Base-by-base conservation (phyloP, 2,113 vertebrate species). In the Speoplatyrhinus poulsoni region DNA sequence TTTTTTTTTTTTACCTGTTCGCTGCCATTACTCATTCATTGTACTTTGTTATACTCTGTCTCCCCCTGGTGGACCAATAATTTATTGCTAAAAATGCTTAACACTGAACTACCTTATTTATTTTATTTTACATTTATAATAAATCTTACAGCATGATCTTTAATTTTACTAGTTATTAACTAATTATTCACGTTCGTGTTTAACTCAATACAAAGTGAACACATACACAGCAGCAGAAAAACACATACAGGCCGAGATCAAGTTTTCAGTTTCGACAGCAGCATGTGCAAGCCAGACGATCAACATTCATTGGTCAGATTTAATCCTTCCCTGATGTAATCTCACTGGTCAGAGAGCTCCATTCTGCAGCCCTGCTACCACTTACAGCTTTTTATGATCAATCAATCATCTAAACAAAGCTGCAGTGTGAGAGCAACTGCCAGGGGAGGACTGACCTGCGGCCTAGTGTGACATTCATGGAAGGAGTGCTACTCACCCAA, bases 401-500 rank as follows among this genome's bases (percentile, higher is more conserved):
- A 92, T 92, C 91, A 85, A 89, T 93, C 91, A 91, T 70, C 61
- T 71, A 73, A 75, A 76, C 76, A 83, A 87, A 90, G 87, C 85
- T 68, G 36, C 66, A 75, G 73, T 66, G 70, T 74, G 69, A 69
- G 75, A 80, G 81, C 64, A 75, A 76, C 79, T 76, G 87, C 76
- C 82, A 88, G 76, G 84, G 88, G 86, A 87, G 83, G 87, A 88
- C 87, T 90, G 91, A 92, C 91, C 91, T 81, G 74, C 80, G 74
- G 88, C 85, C 88, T 81, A 66, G 77, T 53, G 73, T 90, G 91
- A 91, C 91, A 92, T 91, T 92, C 89, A 90, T 80, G 72, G 76
- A 89, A 87, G 82, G 85, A 91, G 76, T 89, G 83, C 79, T 85
- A 73, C 85, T 91, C 89, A 91, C 88, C 76, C 83, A 89, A 86